These are phyloP conservation scores for Garra rufa DNA, from an alignment of 2,113 vertebrate species.

Conservation along the genomic window DNA sequence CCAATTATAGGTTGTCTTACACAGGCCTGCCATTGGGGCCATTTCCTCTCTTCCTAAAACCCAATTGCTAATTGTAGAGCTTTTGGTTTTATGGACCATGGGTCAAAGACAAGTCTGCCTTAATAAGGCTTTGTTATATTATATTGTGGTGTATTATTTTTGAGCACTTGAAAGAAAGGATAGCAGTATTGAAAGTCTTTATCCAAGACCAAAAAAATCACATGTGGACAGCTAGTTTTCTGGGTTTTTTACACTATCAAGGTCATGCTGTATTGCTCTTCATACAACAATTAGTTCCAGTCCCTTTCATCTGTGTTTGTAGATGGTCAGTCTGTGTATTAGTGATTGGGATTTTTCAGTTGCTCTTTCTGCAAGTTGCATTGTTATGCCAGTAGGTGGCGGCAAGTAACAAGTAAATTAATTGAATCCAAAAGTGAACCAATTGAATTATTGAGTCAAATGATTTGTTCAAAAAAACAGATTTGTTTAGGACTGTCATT, in stretches of 20 bases:
- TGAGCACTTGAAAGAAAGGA: background rate
- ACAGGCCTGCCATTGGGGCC: conserved; percentile 42
- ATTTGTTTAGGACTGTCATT: background rate
- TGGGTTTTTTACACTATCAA: background rate
- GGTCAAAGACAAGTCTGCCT: conserved; percentile 33
- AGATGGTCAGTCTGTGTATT: background rate
- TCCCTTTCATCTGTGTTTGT: background rate
- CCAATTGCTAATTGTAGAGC: conserved; percentile 49
- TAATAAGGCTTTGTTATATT: conserved; percentile 10
- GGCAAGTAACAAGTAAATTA: background rate
- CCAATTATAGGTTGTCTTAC: conserved; percentile 46
- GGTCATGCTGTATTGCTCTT: background rate
- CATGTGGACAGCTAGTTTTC: background rate
- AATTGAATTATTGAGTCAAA: background rate
- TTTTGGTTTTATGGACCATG: conserved; percentile 41
- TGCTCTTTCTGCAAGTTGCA: background rate
- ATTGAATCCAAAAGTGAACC: background rate
- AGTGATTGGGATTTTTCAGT: background rate
- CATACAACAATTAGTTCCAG: background rate
- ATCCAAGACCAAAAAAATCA: background rate
- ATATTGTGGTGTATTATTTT: background rate
- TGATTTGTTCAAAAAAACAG: background rate
- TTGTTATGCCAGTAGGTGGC: background rate
- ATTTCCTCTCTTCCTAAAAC: conserved; percentile 31
- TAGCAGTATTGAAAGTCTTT: background rate